phyloP scores from a whole-genome alignment of 2,113 vertebrate species.

The Alces alces region DNA sequence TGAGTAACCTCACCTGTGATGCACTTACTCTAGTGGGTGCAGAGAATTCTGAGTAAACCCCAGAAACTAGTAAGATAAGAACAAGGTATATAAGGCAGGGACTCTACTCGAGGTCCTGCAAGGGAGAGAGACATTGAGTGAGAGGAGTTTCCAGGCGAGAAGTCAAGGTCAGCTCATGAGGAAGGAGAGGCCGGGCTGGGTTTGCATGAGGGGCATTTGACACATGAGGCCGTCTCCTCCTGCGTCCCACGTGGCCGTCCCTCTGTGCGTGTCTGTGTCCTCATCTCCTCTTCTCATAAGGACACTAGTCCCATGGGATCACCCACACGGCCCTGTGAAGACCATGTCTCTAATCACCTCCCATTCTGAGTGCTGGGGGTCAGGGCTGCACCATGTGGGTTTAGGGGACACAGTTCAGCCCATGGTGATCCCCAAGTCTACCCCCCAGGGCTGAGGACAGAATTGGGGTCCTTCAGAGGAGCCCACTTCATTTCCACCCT shows the following conservation, averaged over 20 bases:
- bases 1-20: rapidly evolving
- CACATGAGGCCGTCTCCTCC: not conserved
- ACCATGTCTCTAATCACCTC: not conserved
- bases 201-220: not conserved
- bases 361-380: not conserved
- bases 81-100: too few relatives aligned
- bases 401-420: not conserved
- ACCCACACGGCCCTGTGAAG: not conserved
- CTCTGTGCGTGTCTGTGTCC: not conserved
- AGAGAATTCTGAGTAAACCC: not conserved
- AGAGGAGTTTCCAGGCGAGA: not conserved
- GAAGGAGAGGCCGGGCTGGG: not conserved
- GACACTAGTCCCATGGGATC: not conserved
- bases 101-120: too few relatives aligned
- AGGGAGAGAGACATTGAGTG: not conserved
- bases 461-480: not conserved
- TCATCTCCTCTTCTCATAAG: not conserved
- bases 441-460: not conserved
- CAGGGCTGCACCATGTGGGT: not conserved
- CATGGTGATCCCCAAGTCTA: not conserved
- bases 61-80: not conserved
- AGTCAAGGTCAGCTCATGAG: not conserved
- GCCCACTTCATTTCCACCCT: not conserved
- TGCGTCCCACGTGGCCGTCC: not conserved
- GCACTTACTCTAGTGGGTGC: not conserved